Percentiles rank a stretch among this genome's conserved stretches.
Evolutionary conservation across 2,113 vertebrate species (phyloP).

Genomic region (Xiphorhynchus elegans): DNA sequence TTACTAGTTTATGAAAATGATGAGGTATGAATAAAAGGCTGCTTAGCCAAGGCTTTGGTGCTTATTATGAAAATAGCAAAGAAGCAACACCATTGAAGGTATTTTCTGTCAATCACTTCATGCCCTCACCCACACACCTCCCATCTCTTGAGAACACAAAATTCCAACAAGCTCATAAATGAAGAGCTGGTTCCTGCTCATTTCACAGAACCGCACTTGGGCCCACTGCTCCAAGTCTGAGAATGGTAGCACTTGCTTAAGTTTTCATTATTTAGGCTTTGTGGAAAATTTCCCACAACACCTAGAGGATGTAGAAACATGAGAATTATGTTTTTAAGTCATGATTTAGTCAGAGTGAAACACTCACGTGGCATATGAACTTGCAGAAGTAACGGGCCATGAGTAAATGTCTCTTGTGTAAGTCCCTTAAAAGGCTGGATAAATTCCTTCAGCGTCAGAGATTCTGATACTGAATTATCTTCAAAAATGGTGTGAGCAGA

Average conservation of each 20-base stretch:
- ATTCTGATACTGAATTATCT: background rate
- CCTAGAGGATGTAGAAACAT: background rate
- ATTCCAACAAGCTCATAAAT: background rate
- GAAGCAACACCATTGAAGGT: fast-evolving
- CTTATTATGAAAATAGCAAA: background rate
- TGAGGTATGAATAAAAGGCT: background rate
- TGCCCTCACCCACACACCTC: background rate
- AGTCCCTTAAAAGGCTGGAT: background rate
- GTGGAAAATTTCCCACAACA: background rate
- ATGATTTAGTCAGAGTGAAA: conserved; percentile 1
- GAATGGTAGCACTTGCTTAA: fast-evolving
- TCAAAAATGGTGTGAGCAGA: background rate
- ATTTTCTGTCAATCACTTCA: background rate
- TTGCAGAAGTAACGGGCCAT: background rate
- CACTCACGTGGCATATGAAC: background rate
- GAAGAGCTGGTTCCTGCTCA: background rate
- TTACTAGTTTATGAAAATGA: background rate
- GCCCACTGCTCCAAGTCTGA: background rate
- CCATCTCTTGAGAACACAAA: background rate
- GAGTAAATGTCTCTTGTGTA: background rate
- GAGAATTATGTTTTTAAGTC: background rate
- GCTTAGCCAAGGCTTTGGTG: background rate
- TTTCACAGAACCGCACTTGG: background rate
- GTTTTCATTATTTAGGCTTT: background rate
- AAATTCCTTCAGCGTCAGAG: background rate